A percentile compares a stretch with the other conserved stretches of the same genome.
These are phyloP conservation scores for Vanacampus margaritifer DNA, from an alignment of 2,113 vertebrate genomes.

Conservation along the genomic window DNA sequence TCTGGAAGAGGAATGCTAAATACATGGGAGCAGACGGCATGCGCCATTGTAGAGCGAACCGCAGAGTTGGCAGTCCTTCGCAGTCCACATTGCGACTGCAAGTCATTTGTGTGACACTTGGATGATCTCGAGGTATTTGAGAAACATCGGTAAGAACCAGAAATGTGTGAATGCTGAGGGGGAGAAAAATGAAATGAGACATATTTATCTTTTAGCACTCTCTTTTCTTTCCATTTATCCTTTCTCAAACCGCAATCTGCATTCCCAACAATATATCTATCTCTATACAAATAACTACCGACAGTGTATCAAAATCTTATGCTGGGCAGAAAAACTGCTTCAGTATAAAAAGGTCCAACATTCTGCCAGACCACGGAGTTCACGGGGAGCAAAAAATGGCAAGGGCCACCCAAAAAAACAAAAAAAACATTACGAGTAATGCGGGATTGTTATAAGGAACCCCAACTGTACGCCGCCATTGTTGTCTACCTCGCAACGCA, in stretches of 20 bases:
- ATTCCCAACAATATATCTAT: not conserved
- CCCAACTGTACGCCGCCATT: too few species aligned
- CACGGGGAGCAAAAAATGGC: not conserved
- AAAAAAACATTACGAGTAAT: too few species aligned
- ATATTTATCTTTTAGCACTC: slow-evolving; percentile 3
- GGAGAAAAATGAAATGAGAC: not conserved
- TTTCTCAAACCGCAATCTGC: not conserved
- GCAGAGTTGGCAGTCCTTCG: slow-evolving; percentile 43
- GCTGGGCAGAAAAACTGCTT: not conserved
- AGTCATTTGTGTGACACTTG: slow-evolving; percentile 17
- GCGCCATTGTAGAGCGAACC: slow-evolving; percentile 57
- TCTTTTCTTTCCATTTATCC: not conserved
- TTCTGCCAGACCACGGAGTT: not conserved
- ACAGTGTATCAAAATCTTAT: not conserved
- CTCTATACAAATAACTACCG: not conserved
- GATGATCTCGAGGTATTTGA: slow-evolving; percentile 3
- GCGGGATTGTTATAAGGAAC: too few species aligned
- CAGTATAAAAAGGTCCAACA: not conserved
- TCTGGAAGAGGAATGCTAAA: slow-evolving; percentile 66
- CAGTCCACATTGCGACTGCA: slow-evolving; percentile 30
- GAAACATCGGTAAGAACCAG: not conserved
- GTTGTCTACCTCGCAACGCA: too few species aligned
- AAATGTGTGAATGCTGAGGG: not conserved
- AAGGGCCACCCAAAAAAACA: not conserved
- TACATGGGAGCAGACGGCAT: slow-evolving; percentile 54